A percentile compares a stretch with the other conserved stretches of the same genome.
Conservation (phyloP, 2,113 vertebrate genomes). For the Colaptes auratus region DNA sequence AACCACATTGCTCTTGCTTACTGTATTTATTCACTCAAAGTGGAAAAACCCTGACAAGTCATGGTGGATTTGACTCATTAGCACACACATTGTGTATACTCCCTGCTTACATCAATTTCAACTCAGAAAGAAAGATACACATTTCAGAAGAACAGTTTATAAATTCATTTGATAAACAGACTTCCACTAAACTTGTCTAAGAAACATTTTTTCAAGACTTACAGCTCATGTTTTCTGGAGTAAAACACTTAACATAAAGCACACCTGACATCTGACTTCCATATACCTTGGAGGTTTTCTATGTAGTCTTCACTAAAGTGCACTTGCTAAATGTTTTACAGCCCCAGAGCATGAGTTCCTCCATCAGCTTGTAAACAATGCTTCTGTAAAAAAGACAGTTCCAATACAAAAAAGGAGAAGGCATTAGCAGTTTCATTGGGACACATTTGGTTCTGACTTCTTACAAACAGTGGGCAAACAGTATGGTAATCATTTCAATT, state of each 20-base stretch:
- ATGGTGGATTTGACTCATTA: background rate
- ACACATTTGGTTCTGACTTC: constrained; percentile 53
- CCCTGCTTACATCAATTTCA: background rate
- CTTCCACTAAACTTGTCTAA: constrained; percentile 15
- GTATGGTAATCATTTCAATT: constrained; percentile 47
- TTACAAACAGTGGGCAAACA: constrained; percentile 55
- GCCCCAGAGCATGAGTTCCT: constrained; percentile 57
- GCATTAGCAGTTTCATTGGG: constrained; percentile 44
- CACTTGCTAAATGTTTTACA: constrained; percentile 62
- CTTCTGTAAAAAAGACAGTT: constrained; percentile 59
- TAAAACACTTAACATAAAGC: constrained; percentile 70
- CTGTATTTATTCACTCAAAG: constrained; percentile 22
- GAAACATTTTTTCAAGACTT: constrained; percentile 26
- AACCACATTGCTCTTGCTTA: background rate
- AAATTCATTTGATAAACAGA: constrained; percentile 22
- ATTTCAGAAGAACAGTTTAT: constrained; percentile 27
- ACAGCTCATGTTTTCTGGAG: constrained; percentile 63
- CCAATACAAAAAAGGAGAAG: constrained; percentile 59
- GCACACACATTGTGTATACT: background rate
- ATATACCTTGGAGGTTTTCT: constrained; percentile 91
- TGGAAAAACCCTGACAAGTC: background rate
- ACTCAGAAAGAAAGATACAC: background rate
- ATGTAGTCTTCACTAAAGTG: constrained; percentile 89
- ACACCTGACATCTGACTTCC: constrained; percentile 86
- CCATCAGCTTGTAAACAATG: constrained; percentile 46